Conservation (phyloP, 2,888 invertebrate genomes). For the Spilosoma lubricipeda region DNA sequence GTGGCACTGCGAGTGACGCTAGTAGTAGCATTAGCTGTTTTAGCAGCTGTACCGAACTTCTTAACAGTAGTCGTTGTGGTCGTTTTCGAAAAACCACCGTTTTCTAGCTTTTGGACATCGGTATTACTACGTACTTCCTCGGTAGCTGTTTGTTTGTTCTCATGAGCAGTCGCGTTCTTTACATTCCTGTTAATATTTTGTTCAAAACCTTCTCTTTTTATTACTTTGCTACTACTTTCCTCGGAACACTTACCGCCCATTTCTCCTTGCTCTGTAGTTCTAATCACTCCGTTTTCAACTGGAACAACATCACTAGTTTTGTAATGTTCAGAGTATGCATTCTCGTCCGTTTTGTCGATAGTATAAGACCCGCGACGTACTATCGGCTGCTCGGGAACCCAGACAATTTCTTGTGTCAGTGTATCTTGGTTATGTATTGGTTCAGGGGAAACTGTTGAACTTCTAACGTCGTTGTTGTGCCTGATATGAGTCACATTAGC, state of each 20-base stretch:
- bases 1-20: slow-evolving; percentile 74
- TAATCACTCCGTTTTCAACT: slow-evolving; percentile 71
- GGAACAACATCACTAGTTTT: slow-evolving; percentile 74
- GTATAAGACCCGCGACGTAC: slow-evolving; percentile 80
- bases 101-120: slow-evolving; percentile 74
- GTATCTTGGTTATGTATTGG: slow-evolving; percentile 70
- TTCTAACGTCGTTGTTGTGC: slow-evolving; percentile 71
- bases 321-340: slow-evolving; percentile 70
- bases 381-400: slow-evolving; percentile 74
- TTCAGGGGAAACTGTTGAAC: slow-evolving; percentile 75
- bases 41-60: slow-evolving; percentile 76
- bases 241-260: slow-evolving; percentile 65
- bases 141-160: slow-evolving; percentile 68
- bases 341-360: slow-evolving; percentile 73
- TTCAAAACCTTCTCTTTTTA: slow-evolving; percentile 71
- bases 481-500: slow-evolving; percentile 74
- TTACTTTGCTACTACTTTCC: slow-evolving; percentile 65
- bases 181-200: slow-evolving; percentile 71
- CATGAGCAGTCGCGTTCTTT: slow-evolving; percentile 71
- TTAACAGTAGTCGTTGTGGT: slow-evolving; percentile 78
- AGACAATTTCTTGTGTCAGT: slow-evolving; percentile 77
- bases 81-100: slow-evolving; percentile 76
- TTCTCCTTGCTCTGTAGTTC: slow-evolving; percentile 69
- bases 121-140: slow-evolving; percentile 76
- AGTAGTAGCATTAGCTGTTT: slow-evolving; percentile 71